Evolutionary conservation across 2,797 vertebrate genomes (phyloP).

Genomic region (Pseudomugil tenellus): DNA sequence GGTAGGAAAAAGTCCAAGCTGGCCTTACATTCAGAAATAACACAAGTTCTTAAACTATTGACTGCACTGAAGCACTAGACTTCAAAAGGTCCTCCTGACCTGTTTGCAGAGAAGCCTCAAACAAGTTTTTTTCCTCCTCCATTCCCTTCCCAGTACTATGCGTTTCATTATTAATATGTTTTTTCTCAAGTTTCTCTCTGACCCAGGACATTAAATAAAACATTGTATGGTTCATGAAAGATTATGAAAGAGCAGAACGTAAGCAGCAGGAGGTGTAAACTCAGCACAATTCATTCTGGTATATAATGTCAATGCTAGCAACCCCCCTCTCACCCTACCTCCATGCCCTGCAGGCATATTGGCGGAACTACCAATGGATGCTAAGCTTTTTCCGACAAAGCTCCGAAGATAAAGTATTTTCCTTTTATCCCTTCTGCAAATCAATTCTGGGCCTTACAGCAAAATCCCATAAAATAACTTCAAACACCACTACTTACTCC

Average conservation of each 20-base stretch:
- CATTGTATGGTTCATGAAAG: slow-evolving; percentile 98
- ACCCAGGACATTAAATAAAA: slow-evolving; percentile 99
- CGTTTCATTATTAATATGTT: slow-evolving; percentile 90
- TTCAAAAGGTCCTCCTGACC: slow-evolving; percentile 88
- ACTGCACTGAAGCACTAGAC: slow-evolving; percentile 84
- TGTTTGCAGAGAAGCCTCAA: slow-evolving; percentile 87
- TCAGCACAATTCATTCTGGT: slow-evolving; percentile 93
- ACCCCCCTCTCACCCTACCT: slow-evolving; percentile 80
- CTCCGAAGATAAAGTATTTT: slow-evolving; percentile 99
- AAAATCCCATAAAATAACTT: slow-evolving; percentile 99
- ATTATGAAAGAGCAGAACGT: slow-evolving; percentile 96
- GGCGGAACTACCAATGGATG: slow-evolving; percentile 97
- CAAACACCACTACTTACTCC: slow-evolving; percentile 99
- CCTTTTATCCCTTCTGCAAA: slow-evolving; percentile 99
- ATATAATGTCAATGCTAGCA: slow-evolving; percentile 96
- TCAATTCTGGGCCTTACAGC: slow-evolving; percentile 99
- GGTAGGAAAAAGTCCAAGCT: slow-evolving; percentile 82
- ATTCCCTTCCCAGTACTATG: slow-evolving; percentile 79
- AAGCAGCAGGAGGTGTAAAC: slow-evolving; percentile 96
- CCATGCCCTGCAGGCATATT: slow-evolving; percentile 93
- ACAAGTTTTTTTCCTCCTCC: slow-evolving; percentile 78
- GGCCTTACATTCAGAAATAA: slow-evolving; percentile 87
- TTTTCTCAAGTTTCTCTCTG: slow-evolving; percentile 96
- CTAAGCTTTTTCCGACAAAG: slow-evolving; percentile 99
- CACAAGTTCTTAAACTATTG: slow-evolving; percentile 89